These are phyloP conservation scores for Aphis craccivora DNA, from an alignment of 1,140 invertebrate genomes.

Conservation along the genomic window DNA sequence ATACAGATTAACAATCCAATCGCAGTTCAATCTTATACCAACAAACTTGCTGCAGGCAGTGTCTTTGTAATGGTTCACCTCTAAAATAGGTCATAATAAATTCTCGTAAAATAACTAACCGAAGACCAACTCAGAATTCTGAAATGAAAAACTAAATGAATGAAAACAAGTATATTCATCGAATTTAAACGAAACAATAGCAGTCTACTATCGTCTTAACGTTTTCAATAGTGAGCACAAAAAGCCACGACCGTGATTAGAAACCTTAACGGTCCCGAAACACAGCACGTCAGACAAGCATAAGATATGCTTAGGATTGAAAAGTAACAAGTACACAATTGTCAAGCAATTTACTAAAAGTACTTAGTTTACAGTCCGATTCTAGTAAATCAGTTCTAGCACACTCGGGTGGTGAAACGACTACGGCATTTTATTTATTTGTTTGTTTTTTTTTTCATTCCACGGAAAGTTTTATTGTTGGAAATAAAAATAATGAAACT, in stretches of 20 bases:
- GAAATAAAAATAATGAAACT: slow-evolving; percentile 49
- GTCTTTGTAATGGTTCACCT: neutral
- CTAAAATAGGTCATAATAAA: slow-evolving; percentile 27
- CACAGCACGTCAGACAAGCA: neutral
- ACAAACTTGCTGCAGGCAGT: slow-evolving; percentile 11
- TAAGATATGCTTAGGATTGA: neutral
- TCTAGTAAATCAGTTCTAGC: slow-evolving; percentile 29
- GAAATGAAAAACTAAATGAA: slow-evolving; percentile 22
- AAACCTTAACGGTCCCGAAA: slow-evolving; percentile 17
- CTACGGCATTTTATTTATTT: slow-evolving; percentile 23
- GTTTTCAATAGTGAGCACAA: neutral
- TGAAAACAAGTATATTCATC: neutral
- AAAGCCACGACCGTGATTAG: slow-evolving; percentile 44
- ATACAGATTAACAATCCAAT: slow-evolving; percentile 11
- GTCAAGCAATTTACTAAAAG: neutral
- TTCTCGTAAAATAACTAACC: slow-evolving; percentile 26
- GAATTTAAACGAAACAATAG: slow-evolving; percentile 43
- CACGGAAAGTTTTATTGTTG: slow-evolving; percentile 42
- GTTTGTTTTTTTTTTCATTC: slow-evolving; percentile 30
- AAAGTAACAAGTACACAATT: slow-evolving; percentile 21
- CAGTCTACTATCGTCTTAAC: neutral
- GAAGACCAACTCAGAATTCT: slow-evolving; percentile 8
- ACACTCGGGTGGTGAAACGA: slow-evolving; percentile 11
- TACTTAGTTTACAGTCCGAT: slow-evolving; percentile 17
- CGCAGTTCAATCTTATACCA: neutral